Evolutionary conservation across 2,888 invertebrate species (phyloP), one percentile per base, ranked within the genome.

Genomic region (Exephanes ischioxanthus): DNA sequence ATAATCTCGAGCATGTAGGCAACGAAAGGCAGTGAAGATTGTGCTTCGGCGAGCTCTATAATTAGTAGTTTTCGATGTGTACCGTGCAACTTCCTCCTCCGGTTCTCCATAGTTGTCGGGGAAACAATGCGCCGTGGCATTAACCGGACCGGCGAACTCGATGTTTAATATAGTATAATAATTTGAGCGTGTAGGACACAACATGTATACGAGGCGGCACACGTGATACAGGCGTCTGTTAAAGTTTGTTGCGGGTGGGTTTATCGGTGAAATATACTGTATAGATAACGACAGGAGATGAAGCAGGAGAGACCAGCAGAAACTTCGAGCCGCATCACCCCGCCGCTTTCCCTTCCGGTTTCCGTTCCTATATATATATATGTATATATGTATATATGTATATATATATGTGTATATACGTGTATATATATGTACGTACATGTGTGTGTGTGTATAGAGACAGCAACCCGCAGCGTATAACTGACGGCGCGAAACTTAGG

Each of bases 271-370:
- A 70, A 84, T 82, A 63, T 77, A 79, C 66, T 53, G 81, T 86
- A 83, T 88, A 84, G 87, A 86, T 87, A 88, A 86, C 85, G 81
- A 86, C 85, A 88, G 86, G 82, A 84, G 80, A 70, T 53, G 55
- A 85, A 79, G 66, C 85, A 82, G 66, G 78, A 63, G 63, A 75
- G 26, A 73, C 63, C 73, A 37, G 58, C 77, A 66, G 55, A 45
- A 85, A 81, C 78, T 85, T 81, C 53, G 68, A 73, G 41, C 58
- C 2, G 22, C 55, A 11, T 45, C 30, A 41, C 73, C 33, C 61
- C 61, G 77, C 37, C 63, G 72, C 72, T 55, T 37, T 72, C 16
- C 9, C 61, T 70, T 70, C 68, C 68, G 45, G 83, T 66, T 83
- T 67, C 78, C 72, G 68, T 61, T 70, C 4, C 45, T 61, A n/a